These are phyloP conservation scores for Heliconius aoede DNA, from an alignment of 2,888 invertebrate genomes.

Conservation along the genomic window DNA sequence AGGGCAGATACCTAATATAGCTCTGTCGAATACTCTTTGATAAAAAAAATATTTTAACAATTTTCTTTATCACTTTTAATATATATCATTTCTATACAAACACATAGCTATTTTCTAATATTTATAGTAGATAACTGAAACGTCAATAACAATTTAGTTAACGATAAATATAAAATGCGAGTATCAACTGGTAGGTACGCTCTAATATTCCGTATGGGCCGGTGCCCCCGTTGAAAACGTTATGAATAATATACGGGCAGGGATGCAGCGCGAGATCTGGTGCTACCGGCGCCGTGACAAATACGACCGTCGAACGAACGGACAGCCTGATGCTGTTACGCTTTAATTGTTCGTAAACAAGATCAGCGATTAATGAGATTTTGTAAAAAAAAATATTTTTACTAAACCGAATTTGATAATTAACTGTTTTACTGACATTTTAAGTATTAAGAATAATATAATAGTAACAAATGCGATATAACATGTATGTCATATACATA, in stretches of 20 bases:
- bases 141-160: slow-evolving; percentile 77
- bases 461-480: neutral
- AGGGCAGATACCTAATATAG: too few relatives aligned
- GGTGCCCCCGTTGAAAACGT: slow-evolving; percentile 73
- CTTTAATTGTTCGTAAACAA: slow-evolving; percentile 42
- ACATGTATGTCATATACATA: neutral
- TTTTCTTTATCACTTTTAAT: too few relatives aligned
- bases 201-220: slow-evolving; percentile 81
- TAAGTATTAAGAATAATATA: too few relatives aligned
- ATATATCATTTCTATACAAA: neutral
- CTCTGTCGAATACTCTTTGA: too few relatives aligned
- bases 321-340: slow-evolving; percentile 52
- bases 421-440: too few relatives aligned
- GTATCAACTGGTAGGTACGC: slow-evolving; percentile 68
- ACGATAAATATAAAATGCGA: slow-evolving; percentile 72
- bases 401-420: too few relatives aligned
- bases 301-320: slow-evolving; percentile 58
- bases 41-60: too few relatives aligned
- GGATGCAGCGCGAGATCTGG: slow-evolving; percentile 65
- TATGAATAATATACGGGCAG: slow-evolving; percentile 76
- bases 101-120: neutral
- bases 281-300: slow-evolving; percentile 60
- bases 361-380: neutral
- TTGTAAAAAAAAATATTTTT: neutral
- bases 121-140: slow-evolving; percentile 47